phyloP scores from a whole-genome alignment of 2,888 invertebrate genomes.

The Trilocha varians region DNA sequence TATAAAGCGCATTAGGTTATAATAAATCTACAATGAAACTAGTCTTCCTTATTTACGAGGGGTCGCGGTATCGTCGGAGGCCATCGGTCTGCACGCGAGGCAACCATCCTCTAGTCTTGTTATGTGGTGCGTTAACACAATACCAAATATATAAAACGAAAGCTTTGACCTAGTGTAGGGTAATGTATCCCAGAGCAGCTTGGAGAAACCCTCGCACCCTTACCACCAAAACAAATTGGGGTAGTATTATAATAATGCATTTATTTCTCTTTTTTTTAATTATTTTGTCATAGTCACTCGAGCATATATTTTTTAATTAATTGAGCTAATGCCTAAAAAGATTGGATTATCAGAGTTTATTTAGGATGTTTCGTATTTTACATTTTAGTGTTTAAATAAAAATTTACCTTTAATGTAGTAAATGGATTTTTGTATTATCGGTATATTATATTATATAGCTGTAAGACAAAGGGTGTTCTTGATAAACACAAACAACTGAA shows the following conservation, averaged over 20 bases:
- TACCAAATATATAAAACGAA: conserved; percentile 69
- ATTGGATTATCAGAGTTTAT: conserved; percentile 74
- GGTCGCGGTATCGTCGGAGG: conserved; percentile 23
- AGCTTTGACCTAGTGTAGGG: conserved; percentile 59
- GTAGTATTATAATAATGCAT: conserved; percentile 71
- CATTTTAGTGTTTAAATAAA: conserved; percentile 73
- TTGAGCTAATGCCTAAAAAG: conserved; percentile 69
- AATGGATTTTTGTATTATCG: conserved; percentile 73
- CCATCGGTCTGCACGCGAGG: conserved; percentile 53
- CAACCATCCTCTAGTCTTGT: conserved; percentile 71
- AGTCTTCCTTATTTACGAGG: conserved; percentile 67
- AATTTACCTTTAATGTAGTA: conserved; percentile 73
- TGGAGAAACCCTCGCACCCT: conserved; percentile 53
- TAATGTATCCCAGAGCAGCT: conserved; percentile 58
- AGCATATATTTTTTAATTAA: conserved; percentile 69
- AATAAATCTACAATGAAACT: conserved; percentile 69
- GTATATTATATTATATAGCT: conserved; percentile 52
- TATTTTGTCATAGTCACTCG: conserved; percentile 64
- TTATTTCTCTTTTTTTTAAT: conserved; percentile 59
- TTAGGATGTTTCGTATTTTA: conserved; percentile 73
- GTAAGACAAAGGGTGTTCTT: conserved; percentile 70
- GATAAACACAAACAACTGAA: conserved; percentile 68
- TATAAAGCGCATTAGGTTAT: conserved; percentile 54
- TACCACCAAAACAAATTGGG: conserved; percentile 58
- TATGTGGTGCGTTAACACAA: conserved; percentile 68